Base-by-base conservation (phyloP, 1,140 invertebrate genomes). In the Procambarus virginalis region DNA sequence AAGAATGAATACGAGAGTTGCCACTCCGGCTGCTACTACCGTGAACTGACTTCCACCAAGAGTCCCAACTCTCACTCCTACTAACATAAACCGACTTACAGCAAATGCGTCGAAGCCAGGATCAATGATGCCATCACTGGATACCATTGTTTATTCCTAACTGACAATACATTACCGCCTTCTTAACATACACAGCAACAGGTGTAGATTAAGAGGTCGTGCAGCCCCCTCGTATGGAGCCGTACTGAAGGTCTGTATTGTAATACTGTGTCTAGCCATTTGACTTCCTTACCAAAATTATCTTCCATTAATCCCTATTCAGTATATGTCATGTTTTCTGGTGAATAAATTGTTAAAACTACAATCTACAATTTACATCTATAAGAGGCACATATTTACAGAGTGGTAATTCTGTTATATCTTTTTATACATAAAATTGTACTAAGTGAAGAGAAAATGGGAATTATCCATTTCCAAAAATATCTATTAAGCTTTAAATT, bases 401-500 rank as follows among this genome's bases (percentile, higher is more conserved):
- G 49, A 80, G 46, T 80, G 49, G 49, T 80, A 80, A 80, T 55
- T 46, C 78, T 80, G 55, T 12, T 55, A 58, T 10, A 55, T 80
- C 49, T 80, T 80, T 78, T 80, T 80, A 80, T 49, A 80, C 78
- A 80, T 80, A 80, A 80, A 22, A 55, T 80, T 80, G 78, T 80
- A 80, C 78, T 80, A 55, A 58, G n/a, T n/a, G 78, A 80, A 55
- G 55, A 80, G 49, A 55, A 80, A 80, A 80, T 80, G 78, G 78
- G 12, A 58, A 80, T 46, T 12, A 80, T 55, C 78, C 78, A 80
- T 80, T 80, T 80, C 34, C 49, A 22, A 80, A 80, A 58, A 51
- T 46, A 73, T 73, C 22, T 34, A 73, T 73, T 20, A 73, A 73
- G 22, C n/a, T 9, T 73, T 73, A 48, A 78, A 78, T 34, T 73